Conservation (phyloP, 2,888 invertebrate species). For the Noctuana brunneofusca region DNA sequence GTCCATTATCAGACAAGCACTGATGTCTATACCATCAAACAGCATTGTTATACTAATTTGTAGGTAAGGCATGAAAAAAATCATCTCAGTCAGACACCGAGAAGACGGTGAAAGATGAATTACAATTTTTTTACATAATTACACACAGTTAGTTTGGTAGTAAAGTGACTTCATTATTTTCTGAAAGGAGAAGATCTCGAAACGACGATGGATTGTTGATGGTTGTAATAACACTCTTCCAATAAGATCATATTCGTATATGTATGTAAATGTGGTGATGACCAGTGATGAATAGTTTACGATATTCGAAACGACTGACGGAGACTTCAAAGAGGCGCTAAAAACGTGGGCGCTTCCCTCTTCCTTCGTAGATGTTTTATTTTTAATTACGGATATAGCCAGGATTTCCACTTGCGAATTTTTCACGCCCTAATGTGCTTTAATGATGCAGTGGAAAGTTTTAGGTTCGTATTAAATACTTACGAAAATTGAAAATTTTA, state of each 20-base stretch:
- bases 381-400: slow-evolving; percentile 38
- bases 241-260: not conserved
- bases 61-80: too few relatives aligned
- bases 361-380: slow-evolving; percentile 43
- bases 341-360: slow-evolving; percentile 49
- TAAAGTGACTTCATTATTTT: too few relatives aligned
- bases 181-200: too few relatives aligned
- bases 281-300: slow-evolving; percentile 54
- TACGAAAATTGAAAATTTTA: slow-evolving; percentile 10
- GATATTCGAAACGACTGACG: slow-evolving; percentile 50
- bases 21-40: too few relatives aligned
- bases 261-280: slow-evolving; percentile 3
- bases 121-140: too few relatives aligned
- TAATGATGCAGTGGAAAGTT: slow-evolving; percentile 23
- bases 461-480: not conserved
- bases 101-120: too few relatives aligned
- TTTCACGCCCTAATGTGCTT: slow-evolving; percentile 18
- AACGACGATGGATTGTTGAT: too few relatives aligned
- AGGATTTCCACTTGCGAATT: slow-evolving; percentile 28
- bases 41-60: too few relatives aligned
- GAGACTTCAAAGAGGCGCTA: slow-evolving; percentile 55
- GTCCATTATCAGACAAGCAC: too few relatives aligned
- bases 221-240: too few relatives aligned
- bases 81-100: too few relatives aligned
- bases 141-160: too few relatives aligned